A percentile compares a stretch with the other conserved stretches of the same genome.
phyloP scores from a whole-genome alignment of 2,797 vertebrate genomes.

The Muraenolepis orangiensis region DNA sequence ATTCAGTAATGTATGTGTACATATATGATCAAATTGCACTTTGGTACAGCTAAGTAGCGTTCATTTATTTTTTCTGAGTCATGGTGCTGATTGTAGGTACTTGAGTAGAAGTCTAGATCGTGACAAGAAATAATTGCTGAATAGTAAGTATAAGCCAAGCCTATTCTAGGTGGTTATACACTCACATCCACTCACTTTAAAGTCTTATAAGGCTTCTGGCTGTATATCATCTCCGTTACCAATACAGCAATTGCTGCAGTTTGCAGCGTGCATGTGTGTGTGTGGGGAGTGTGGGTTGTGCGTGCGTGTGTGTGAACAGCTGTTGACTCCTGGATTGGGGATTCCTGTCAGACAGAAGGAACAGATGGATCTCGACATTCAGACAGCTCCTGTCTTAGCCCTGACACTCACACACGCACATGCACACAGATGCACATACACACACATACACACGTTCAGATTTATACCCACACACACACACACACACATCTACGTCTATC shows the following conservation, averaged over 20 bases:
- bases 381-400: slow-evolving; percentile 11
- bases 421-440: not conserved
- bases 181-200: no score
- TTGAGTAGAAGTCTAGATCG: no score
- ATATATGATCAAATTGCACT: no score
- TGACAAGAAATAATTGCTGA: no score
- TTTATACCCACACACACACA: not conserved
- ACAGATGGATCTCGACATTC: slow-evolving; percentile 66
- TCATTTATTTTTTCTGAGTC: no score
- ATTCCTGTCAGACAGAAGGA: slow-evolving; percentile 48
- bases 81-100: no score
- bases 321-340: slow-evolving; percentile 57
- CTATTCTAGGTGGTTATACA: no score
- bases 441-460: not conserved
- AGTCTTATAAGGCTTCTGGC: no score
- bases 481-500: not conserved
- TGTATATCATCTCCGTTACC: not conserved
- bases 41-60: no score
- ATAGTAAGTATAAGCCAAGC: no score
- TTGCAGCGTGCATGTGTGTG: no score
- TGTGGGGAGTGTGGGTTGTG: not conserved
- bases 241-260: not conserved
- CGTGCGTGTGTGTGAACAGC: not conserved
- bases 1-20: no score
- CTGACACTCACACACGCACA: slow-evolving; percentile 1